Evolutionary conservation across 2,797 vertebrate species (phyloP).

Genomic region (Lateolabrax maculatus): DNA sequence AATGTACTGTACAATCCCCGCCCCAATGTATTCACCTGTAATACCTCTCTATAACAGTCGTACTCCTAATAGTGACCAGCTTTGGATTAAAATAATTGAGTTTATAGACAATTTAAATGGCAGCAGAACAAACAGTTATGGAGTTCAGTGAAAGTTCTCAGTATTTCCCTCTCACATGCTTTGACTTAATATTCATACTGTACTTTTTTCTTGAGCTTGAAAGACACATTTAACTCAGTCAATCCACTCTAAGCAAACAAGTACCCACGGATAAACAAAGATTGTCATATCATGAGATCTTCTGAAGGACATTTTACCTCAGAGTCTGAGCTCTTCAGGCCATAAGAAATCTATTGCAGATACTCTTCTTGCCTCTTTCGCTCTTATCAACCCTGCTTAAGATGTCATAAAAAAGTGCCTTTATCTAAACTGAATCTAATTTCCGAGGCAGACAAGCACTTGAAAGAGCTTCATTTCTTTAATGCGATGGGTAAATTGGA

Average conservation of each 20-base stretch:
- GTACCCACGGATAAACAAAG: not conserved
- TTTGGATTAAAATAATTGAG: slow-evolving; percentile 15
- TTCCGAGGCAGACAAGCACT: slow-evolving; percentile 51
- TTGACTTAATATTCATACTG: not conserved
- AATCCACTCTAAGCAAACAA: slow-evolving; percentile 25
- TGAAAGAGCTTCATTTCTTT: slow-evolving; percentile 66
- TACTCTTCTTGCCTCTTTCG: slow-evolving; percentile 32
- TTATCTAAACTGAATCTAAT: slow-evolving; percentile 70
- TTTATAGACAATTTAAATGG: not conserved
- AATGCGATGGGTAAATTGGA: slow-evolving; percentile 59
- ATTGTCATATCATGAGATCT: slow-evolving; percentile 22
- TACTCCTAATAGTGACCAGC: not conserved
- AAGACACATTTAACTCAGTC: not conserved
- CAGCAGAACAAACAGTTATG: not conserved
- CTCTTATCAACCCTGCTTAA: slow-evolving; percentile 47
- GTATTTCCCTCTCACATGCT: not conserved
- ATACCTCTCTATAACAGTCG: not conserved
- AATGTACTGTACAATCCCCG: not conserved
- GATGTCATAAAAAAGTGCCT: slow-evolving; percentile 54
- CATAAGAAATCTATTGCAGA: slow-evolving; percentile 24
- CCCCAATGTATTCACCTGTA: not conserved
- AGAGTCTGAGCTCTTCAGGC: slow-evolving; percentile 30
- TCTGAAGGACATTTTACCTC: slow-evolving; percentile 17
- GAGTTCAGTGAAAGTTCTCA: slow-evolving; percentile 1
- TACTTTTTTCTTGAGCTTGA: slow-evolving; percentile 7